Evolutionary conservation across 1,140 invertebrate genomes (phyloP), one percentile per base, ranked within the genome.

Genomic region (Andricus grossulariae): DNA sequence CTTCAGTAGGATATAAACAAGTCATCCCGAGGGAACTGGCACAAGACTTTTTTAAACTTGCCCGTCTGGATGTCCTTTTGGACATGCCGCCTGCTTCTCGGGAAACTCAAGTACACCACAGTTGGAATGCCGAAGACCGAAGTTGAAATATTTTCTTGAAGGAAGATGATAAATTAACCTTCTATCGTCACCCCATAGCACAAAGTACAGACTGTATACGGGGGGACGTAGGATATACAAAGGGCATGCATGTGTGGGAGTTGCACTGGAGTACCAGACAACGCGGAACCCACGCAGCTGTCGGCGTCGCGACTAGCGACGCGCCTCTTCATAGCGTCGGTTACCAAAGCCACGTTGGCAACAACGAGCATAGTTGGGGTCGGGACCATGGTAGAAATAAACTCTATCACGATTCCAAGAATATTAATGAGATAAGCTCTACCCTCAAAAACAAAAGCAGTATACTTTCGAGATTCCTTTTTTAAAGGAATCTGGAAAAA

Each of bases 181-280:
- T 99, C 93, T 99, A 99, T 92, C 95, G 98, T 89, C 98, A 99
- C 92, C 99, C 99, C 25, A 98, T 99, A 25, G 98, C 99, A 80
- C 99, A 99, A 92, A 99, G 97, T 90, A 99, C 99, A 80, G 99
- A 99, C 93, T 99, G 98, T 90, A 99, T 99, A 90, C 94, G 99
- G 80, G 98, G 98, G 72, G 97, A 97, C 87, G 95, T 97, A 49
- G 98, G 98, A 12, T 98, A 98, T 89, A 97, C 97, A 70, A 96
- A 98, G 88, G 99, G 99, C 72, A 94, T 99, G 87, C 98, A 99
- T 92, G 97, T 98, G 66, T 99, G 98, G 98, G 98, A 99, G 90
- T 95, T 99, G 70, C 95, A 96, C 87, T 99, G 99, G 98, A 98
- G 97, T 84, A 97, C 96, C 83, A 93, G 97, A 88, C 98, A 99